Percentiles rank a stretch among this genome's conserved stretches.
Conservation (phyloP, 2,797 vertebrate species). For the Amphiprion clarkii region DNA sequence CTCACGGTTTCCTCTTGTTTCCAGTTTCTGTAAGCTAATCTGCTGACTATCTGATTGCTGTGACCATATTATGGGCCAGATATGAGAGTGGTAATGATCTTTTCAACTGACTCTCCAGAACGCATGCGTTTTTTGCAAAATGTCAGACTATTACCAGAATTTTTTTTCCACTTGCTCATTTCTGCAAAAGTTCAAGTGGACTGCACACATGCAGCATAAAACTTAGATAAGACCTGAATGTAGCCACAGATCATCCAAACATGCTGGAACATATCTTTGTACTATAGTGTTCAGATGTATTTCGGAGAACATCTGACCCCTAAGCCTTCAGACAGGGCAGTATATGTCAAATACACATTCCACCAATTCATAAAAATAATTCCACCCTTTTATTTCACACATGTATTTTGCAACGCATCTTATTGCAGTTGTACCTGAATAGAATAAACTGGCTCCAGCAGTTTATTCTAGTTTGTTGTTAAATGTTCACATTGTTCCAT, state of each 20-base stretch:
- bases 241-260: not conserved
- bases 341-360: not conserved
- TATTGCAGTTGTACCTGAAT: not conserved
- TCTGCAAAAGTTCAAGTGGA: too few relatives aligned
- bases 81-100: not conserved
- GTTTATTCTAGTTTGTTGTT: not conserved
- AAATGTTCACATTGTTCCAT: slow-evolving; percentile 10
- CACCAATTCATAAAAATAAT: not conserved
- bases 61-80: too few relatives aligned
- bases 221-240: too few relatives aligned
- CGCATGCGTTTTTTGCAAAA: not conserved
- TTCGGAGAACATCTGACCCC: not conserved
- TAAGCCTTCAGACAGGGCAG: not conserved
- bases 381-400: not conserved
- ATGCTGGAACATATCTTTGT: not conserved
- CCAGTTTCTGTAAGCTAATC: too few relatives aligned
- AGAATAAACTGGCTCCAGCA: not conserved
- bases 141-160: too few relatives aligned
- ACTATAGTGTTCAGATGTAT: too few relatives aligned
- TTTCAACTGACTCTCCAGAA: not conserved
- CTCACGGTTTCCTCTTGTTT: too few relatives aligned
- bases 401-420: not conserved
- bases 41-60: too few relatives aligned
- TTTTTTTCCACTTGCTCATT: too few relatives aligned
- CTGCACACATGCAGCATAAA: too few relatives aligned